Evolutionary conservation across 2,888 invertebrate genomes (phyloP).

Genomic region (Amphiduros pacificus): DNA sequence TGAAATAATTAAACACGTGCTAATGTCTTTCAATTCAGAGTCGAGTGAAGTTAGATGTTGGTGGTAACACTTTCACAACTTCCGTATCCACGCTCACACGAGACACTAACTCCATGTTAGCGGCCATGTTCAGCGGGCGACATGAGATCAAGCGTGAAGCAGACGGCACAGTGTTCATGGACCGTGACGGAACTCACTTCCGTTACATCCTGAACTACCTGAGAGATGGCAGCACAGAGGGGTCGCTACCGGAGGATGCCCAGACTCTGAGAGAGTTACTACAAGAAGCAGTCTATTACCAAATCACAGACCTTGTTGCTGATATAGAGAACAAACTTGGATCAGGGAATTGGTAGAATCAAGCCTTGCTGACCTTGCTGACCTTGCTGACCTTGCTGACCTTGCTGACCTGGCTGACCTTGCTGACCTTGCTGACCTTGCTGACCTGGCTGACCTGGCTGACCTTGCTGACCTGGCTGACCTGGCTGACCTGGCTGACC

Average conservation of each 20-base stretch:
- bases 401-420: no score
- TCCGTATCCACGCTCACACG: slow-evolving; percentile 47
- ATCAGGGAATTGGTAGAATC: no score
- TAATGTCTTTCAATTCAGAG: slow-evolving; percentile 36
- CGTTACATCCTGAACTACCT: slow-evolving; percentile 14
- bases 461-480: no score
- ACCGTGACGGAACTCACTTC: slow-evolving; percentile 15
- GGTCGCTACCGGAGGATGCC: slow-evolving; percentile 44
- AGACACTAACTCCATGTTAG: slow-evolving; percentile 51
- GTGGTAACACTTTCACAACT: slow-evolving; percentile 49
- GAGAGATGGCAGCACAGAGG: slow-evolving; percentile 40
- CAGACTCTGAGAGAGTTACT: slow-evolving; percentile 45
- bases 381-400: no score
- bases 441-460: no score
- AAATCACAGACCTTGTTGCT: slow-evolving; percentile 47
- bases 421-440: no score
- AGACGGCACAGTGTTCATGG: slow-evolving; percentile 44
- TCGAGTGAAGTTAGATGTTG: slow-evolving; percentile 48
- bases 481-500: no score
- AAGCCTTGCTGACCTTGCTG: no score
- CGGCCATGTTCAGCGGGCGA: slow-evolving; percentile 36
- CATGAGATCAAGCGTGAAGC: slow-evolving; percentile 39
- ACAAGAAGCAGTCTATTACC: slow-evolving; percentile 50
- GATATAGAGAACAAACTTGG: slow-evolving; percentile 42
- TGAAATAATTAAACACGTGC: no score